Conservation (phyloP, 53 echinoderm and acorn worm genomes). For the Arbacia lixula region DNA sequence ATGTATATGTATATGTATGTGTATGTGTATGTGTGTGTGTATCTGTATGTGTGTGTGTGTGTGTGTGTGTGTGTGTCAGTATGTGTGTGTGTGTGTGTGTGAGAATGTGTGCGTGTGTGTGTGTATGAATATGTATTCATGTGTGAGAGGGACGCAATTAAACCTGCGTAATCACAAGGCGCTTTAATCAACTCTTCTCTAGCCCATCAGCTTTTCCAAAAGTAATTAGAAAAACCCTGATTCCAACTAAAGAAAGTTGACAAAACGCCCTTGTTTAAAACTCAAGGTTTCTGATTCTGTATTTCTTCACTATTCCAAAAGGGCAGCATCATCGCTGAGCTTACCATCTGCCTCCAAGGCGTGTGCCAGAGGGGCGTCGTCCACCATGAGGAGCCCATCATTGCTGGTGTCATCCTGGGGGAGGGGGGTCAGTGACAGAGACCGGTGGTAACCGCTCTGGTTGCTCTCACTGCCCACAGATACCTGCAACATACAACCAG, state of each 20-base stretch:
- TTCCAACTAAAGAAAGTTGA: too few species aligned
- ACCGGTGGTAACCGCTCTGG: constrained; percentile 64
- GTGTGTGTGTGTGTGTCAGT: background rate
- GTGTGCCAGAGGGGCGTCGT: constrained; percentile 45
- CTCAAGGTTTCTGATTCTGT: too few species aligned
- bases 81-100: too few species aligned
- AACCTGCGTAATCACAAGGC: too few species aligned
- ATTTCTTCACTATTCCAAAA: too few species aligned
- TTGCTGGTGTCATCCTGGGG: constrained; percentile 83
- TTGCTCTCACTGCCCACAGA: constrained; percentile 83
- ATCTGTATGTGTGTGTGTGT: background rate
- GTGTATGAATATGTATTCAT: background rate
- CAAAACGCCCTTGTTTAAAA: too few species aligned
- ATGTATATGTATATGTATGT: background rate
- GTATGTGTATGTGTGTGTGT: background rate
- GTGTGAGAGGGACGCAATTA: too few species aligned
- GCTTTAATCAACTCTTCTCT: too few species aligned
- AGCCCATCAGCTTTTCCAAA: too few species aligned
- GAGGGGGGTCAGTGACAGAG: constrained; percentile 50
- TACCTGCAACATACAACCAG: constrained; percentile 68
- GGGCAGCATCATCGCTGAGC: too few species aligned
- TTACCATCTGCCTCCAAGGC: constrained; percentile 64
- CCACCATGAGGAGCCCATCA: constrained; percentile 78
- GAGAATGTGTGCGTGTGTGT: too few species aligned
- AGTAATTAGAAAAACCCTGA: too few species aligned